phyloP scores from a whole-genome alignment of 2,797 vertebrate species.

The Amazonetta brasiliensis region DNA sequence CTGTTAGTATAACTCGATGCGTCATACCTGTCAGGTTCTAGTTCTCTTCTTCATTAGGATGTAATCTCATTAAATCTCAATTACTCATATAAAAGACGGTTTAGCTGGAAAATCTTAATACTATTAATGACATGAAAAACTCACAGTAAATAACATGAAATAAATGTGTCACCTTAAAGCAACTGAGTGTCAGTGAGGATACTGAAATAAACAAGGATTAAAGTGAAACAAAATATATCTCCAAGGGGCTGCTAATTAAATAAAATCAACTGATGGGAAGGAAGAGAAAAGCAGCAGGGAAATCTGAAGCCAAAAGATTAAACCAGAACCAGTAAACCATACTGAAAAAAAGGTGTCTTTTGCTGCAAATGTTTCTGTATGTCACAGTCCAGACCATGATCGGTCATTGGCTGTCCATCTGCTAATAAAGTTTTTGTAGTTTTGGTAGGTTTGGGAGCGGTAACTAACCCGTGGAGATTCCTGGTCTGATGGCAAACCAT shows the following conservation, averaged over 20 bases:
- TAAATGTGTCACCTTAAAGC: slow-evolving; percentile 73
- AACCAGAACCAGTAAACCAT: slow-evolving; percentile 71
- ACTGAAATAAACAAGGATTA: slow-evolving; percentile 77
- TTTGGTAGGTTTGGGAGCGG: slow-evolving; percentile 95
- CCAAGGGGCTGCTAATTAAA: slow-evolving; percentile 73
- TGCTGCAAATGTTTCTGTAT: slow-evolving; percentile 68
- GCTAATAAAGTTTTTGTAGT: slow-evolving; percentile 94
- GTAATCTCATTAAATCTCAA: slow-evolving; percentile 82
- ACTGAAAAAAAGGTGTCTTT: slow-evolving; percentile 66
- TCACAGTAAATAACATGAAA: slow-evolving; percentile 81
- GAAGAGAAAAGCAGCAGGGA: slow-evolving; percentile 65
- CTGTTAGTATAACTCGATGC: slow-evolving; percentile 78
- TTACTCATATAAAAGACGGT: slow-evolving; percentile 79
- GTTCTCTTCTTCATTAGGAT: slow-evolving; percentile 80
- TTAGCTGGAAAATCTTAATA: slow-evolving; percentile 82
- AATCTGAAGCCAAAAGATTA: slow-evolving; percentile 73
- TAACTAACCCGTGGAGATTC: slow-evolving; percentile 99
- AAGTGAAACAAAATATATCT: slow-evolving; percentile 75
- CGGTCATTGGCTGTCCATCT: slow-evolving; percentile 86
- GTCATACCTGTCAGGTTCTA: slow-evolving; percentile 80
- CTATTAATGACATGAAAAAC: slow-evolving; percentile 80
- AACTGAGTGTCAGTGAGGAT: slow-evolving; percentile 70
- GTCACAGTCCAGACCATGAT: slow-evolving; percentile 83
- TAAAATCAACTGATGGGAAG: slow-evolving; percentile 76
- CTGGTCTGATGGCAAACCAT: slow-evolving; percentile 92